These are phyloP conservation scores for Pristionchus arcanus DNA, from an alignment of 2,888 invertebrate genomes.

Conservation along the genomic window DNA sequence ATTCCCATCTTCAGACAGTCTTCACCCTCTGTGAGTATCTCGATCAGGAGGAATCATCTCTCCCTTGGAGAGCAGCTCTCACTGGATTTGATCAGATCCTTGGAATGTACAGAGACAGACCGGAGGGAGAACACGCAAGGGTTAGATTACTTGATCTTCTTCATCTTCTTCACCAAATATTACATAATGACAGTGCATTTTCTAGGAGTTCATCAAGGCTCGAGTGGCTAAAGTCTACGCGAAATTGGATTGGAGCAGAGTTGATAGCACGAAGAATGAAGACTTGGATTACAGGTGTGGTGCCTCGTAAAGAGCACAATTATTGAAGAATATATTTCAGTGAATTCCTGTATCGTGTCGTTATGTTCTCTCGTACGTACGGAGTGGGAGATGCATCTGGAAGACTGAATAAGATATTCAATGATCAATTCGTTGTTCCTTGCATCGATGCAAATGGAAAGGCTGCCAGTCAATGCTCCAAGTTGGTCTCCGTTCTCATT, in stretches of 20 bases:
- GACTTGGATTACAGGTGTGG: slow-evolving; percentile 41
- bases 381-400: slow-evolving; percentile 7
- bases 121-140: slow-evolving; percentile 42
- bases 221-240: slow-evolving; percentile 13
- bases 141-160: too few species aligned
- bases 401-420: slow-evolving; percentile 32
- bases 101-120: slow-evolving; percentile 45
- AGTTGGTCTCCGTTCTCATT: background rate
- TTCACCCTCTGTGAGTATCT: slow-evolving; percentile 45
- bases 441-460: background rate
- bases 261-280: slow-evolving; percentile 10
- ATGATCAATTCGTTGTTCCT: background rate
- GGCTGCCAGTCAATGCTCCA: slow-evolving; percentile 37
- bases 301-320: too few species aligned
- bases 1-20: background rate
- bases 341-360: background rate
- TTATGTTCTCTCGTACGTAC: background rate
- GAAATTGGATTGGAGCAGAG: slow-evolving; percentile 34
- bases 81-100: slow-evolving; percentile 26
- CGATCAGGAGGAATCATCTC: background rate
- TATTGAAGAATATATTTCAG: background rate
- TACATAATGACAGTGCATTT: background rate
- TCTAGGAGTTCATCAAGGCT: slow-evolving; percentile 37
- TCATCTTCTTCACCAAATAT: background rate
- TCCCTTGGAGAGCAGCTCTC: slow-evolving; percentile 52